Evolutionary conservation across 2,113 vertebrate genomes (phyloP).

Genomic region (Bagarius yarrelli): DNA sequence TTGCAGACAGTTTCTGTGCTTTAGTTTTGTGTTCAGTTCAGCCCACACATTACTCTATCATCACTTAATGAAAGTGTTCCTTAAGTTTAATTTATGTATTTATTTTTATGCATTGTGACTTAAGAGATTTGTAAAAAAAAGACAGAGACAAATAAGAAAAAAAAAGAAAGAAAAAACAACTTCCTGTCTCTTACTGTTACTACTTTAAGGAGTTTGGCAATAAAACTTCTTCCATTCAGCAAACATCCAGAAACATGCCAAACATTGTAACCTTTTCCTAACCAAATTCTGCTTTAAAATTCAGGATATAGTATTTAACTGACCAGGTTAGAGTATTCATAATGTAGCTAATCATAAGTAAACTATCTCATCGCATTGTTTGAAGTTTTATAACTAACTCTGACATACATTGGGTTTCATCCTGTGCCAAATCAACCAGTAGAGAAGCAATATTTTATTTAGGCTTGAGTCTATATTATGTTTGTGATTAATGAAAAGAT

Average conservation of each 20-base stretch:
- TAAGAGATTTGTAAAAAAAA: background rate
- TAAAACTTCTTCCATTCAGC: conserved; percentile 7
- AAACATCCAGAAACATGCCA: background rate
- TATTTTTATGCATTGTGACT: conserved; percentile 11
- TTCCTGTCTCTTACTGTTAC: background rate
- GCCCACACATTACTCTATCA: background rate
- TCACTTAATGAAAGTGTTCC: background rate
- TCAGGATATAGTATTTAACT: background rate
- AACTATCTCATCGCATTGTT: conserved; percentile 1
- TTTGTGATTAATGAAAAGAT: conserved; percentile 49
- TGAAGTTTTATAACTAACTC: conserved; percentile 38
- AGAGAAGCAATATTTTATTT: conserved; percentile 77
- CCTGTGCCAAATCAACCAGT: conserved; percentile 71
- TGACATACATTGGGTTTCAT: conserved; percentile 50
- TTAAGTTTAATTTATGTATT: background rate
- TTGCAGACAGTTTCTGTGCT: background rate
- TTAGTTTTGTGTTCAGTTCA: conserved; percentile 7
- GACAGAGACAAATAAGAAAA: background rate
- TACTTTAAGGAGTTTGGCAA: conserved; percentile 28
- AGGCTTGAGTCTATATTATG: conserved; percentile 58
- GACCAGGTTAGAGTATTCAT: conserved; percentile 28
- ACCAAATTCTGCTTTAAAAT: background rate
- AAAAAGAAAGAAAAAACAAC: no score
- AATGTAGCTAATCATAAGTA: conserved; percentile 8
- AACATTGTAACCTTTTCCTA: background rate